Base-by-base conservation (phyloP, 2,113 vertebrate genomes). In the Hassar affinis region DNA sequence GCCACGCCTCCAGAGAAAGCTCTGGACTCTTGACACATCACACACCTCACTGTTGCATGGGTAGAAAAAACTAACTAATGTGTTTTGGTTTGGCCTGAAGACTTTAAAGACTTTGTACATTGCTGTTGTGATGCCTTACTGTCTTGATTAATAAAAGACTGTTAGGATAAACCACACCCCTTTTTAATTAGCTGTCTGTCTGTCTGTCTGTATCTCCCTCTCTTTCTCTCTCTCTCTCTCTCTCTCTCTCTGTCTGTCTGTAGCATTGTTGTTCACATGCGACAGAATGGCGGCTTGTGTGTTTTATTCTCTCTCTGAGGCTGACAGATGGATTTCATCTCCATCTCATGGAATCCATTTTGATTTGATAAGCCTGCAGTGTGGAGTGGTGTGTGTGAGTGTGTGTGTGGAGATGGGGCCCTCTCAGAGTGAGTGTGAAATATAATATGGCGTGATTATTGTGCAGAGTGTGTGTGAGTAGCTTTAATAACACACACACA, bases 11-110 rank as follows among this genome's bases (percentile, higher is more conserved):
- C 74, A 76, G 27, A 69, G 11, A 69, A 51, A 2, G 22, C 27
- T 35, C 33, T 7, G 52, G 74, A 68, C 85, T 18, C 14, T 69
- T 35, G 78, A 38, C 76, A 72, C 18, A 20, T 80, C 57, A 76
- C 78, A 79, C 87, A 79, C 87, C 76, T 86, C 85, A 84, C 81
- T 88, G 87, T 88, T 86, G 87, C 87, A 88, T 88, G 87, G 85
- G 71, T 88, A 87, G 86, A 85, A 76, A 84, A 80, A 80, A 66
- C 11, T 78, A 62, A 79, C 56, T 20, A 64, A 80, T 27, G 84
- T 88, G 86, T 88, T 87, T 88, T 77, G 83, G 68, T 88, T 86
- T 82, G 61, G 80, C 64, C 74, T 75, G 42, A 87, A 86, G 80
- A 85, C 74, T 86, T 86, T 78, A 88, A 80, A 78, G 51, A 83